phyloP scores from a whole-genome alignment of 2,797 vertebrate species.

The Hippocampus kuda region DNA sequence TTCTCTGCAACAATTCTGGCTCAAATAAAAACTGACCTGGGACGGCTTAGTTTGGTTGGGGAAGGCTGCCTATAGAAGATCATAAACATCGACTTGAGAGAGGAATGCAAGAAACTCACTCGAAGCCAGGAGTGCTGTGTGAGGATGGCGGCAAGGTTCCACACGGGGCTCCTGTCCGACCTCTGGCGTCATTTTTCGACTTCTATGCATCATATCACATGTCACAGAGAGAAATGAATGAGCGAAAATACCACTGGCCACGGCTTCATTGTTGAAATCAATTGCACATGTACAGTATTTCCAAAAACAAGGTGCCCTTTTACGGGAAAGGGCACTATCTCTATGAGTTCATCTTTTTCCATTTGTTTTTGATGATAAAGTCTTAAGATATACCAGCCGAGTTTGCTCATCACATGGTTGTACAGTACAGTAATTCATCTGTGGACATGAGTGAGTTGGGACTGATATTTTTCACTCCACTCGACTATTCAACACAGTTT shows the following conservation, averaged over 20 bases:
- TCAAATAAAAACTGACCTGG: background rate
- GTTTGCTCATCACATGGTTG: constrained; percentile 53
- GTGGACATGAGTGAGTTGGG: background rate
- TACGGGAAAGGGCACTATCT: background rate
- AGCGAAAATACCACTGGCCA: background rate
- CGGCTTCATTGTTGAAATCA: background rate
- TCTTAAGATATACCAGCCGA: constrained; percentile 11
- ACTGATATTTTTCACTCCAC: background rate
- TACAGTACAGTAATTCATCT: background rate
- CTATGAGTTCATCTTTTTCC: background rate
- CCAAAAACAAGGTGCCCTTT: background rate
- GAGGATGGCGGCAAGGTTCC: constrained; percentile 26
- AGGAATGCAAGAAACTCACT: constrained; percentile 33
- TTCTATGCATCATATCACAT: background rate
- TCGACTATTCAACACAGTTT: constrained; percentile 1
- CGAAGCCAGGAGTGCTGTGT: constrained; percentile 16
- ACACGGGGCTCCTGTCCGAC: background rate
- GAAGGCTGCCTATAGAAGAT: background rate
- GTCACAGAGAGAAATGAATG: background rate
- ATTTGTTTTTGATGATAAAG: constrained; percentile 17
- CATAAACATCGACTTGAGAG: background rate
- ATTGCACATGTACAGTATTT: background rate
- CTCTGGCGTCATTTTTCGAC: background rate
- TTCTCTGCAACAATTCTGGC: background rate
- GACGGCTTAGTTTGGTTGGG: background rate